phyloP scores from a whole-genome alignment of 2,113 vertebrate genomes.

The Silurus glanis region DNA sequence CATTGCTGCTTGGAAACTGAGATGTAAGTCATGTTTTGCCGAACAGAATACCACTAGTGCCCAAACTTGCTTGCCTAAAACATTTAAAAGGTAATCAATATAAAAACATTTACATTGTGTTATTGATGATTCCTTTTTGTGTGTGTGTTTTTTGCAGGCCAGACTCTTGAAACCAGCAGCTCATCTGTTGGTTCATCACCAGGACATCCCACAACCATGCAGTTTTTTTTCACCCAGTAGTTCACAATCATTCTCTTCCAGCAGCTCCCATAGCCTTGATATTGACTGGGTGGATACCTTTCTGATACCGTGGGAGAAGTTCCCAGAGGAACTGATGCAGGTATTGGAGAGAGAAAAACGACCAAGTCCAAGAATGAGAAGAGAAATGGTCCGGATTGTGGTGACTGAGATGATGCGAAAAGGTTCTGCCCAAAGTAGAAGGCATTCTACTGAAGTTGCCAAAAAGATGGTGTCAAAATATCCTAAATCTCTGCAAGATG shows the following conservation, averaged over 20 bases:
- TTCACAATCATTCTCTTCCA: background rate
- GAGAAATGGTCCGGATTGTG: constrained; percentile 50
- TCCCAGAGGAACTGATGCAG: constrained; percentile 44
- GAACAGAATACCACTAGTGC: no score
- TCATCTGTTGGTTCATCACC: constrained; percentile 26
- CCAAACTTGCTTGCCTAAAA: no score
- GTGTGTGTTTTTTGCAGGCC: no score
- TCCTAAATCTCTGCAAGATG: no score
- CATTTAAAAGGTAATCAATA: no score
- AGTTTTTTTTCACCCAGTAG: constrained; percentile 37
- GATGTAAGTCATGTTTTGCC: no score
- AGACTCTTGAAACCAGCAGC: no score
- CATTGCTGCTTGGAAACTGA: no score
- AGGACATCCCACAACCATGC: constrained; percentile 12
- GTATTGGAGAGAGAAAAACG: constrained; percentile 9
- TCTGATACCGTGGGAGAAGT: background rate
- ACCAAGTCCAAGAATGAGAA: constrained; percentile 41
- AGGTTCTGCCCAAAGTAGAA: constrained; percentile 14
- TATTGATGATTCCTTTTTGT: no score
- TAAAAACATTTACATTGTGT: no score
- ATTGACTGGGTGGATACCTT: background rate
- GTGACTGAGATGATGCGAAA: constrained; percentile 46
- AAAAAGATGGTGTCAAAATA: no score
- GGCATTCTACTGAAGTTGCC: background rate
- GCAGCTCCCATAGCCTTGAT: background rate